Conservation (phyloP, 30 jellyfish, hydroid and myxozoan species). For the Aurelia coerulea region DNA sequence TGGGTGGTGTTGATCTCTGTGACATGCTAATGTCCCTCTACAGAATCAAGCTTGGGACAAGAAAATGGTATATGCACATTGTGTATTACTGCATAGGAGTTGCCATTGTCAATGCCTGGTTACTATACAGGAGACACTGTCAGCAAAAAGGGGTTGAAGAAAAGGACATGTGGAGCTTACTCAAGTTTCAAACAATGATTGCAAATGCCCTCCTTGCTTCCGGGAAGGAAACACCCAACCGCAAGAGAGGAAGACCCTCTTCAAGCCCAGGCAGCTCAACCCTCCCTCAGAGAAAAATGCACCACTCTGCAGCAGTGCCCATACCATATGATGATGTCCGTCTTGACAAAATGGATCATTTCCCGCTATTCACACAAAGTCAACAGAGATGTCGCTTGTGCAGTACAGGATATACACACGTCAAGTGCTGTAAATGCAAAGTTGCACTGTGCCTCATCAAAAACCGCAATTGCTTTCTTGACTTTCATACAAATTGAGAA, state of each 20-base stretch:
- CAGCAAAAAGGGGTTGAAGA: neutral
- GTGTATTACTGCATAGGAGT: conserved; percentile 8
- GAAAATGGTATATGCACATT: no score
- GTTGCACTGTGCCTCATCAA: conserved; percentile 30
- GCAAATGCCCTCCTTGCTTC: neutral
- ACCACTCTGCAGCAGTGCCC: conserved; percentile 48
- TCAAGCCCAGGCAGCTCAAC: conserved; percentile 48
- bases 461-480: no score
- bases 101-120: conserved; percentile 46
- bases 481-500: no score
- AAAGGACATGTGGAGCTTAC: conserved; percentile 17
- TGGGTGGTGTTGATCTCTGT: conserved; percentile 61
- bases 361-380: conserved; percentile 5
- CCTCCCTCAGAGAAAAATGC: conserved; percentile 33
- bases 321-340: conserved; percentile 41
- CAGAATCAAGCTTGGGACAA: no score
- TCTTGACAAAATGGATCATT: conserved; percentile 20
- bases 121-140: conserved; percentile 28
- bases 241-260: conserved; percentile 46
- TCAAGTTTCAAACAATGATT: conserved; percentile 6
- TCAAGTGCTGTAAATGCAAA: conserved; percentile 26
- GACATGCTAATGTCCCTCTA: conserved; percentile 49
- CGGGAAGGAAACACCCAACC: conserved; percentile 4
- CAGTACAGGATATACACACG: conserved; percentile 30
- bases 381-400: conserved; percentile 33